phyloP scores from a whole-genome alignment of 2,888 invertebrate species.

The Mythimna loreyi region DNA sequence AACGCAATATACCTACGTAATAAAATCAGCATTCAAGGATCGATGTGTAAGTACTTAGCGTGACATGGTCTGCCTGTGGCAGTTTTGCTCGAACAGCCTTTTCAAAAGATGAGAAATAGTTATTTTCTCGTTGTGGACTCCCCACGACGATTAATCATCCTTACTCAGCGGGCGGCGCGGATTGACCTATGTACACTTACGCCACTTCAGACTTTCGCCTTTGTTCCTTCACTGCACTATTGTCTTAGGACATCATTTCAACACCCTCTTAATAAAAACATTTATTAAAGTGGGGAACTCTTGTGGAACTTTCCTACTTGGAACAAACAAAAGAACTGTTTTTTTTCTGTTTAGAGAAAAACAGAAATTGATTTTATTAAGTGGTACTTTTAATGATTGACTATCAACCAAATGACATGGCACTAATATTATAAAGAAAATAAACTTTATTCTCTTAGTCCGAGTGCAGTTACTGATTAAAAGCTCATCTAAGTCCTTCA shows the following conservation, averaged over 20 bases:
- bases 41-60: slow-evolving; percentile 80
- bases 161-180: slow-evolving; percentile 80
- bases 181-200: slow-evolving; percentile 82
- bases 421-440: neutral
- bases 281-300: slow-evolving; percentile 19
- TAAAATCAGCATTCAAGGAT: slow-evolving; percentile 70
- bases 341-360: neutral
- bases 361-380: neutral
- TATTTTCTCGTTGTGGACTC: slow-evolving; percentile 83
- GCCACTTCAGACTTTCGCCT: slow-evolving; percentile 71
- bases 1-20: slow-evolving; percentile 54
- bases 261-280: slow-evolving; percentile 48
- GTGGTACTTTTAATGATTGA: neutral
- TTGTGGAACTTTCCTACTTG: slow-evolving; percentile 31
- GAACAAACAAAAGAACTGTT: slow-evolving; percentile 27
- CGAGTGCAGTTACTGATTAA: too few relatives aligned
- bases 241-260: slow-evolving; percentile 52
- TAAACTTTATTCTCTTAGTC: too few relatives aligned
- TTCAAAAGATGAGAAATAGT: slow-evolving; percentile 88
- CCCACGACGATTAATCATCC: slow-evolving; percentile 85
- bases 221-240: slow-evolving; percentile 64
- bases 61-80: slow-evolving; percentile 80
- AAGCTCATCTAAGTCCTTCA: too few relatives aligned
- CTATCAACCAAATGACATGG: too few relatives aligned
- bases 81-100: slow-evolving; percentile 81